Conservation (phyloP, 2,113 vertebrate species). For the Campylorhamphus procurvoides region DNA sequence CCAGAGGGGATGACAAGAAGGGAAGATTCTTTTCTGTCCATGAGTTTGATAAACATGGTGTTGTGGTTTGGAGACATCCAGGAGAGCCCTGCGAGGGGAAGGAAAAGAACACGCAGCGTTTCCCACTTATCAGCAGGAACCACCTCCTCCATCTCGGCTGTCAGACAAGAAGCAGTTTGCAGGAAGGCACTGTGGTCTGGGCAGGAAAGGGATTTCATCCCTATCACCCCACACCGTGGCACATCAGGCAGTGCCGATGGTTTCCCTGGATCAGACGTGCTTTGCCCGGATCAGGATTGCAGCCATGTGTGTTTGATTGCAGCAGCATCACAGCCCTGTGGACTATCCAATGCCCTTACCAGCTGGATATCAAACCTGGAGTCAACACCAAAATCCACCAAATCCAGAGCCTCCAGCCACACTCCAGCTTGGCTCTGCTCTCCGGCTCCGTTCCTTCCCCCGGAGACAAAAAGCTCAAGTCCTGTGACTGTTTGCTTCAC, state of each 20-base stretch:
- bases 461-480: neutral
- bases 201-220: neutral
- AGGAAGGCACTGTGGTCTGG: neutral
- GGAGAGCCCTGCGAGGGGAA: neutral
- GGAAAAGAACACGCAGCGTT: neutral
- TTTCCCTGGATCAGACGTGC: neutral
- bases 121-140: neutral
- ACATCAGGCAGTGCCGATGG: neutral
- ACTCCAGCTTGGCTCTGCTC: neutral
- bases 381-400: neutral
- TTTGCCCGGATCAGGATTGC: neutral
- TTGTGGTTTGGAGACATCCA: neutral
- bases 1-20: neutral
- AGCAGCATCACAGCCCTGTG: fast-evolving
- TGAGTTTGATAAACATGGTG: neutral
- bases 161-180: neutral
- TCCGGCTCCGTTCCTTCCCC: neutral
- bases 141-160: neutral
- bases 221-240: neutral
- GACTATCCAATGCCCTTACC: neutral
- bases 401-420: neutral
- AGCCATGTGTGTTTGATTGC: neutral
- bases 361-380: neutral
- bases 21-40: neutral
- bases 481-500: neutral